Evolutionary conservation across 2,888 invertebrate genomes (phyloP).

Genomic region (Hymenopus coronatus): DNA sequence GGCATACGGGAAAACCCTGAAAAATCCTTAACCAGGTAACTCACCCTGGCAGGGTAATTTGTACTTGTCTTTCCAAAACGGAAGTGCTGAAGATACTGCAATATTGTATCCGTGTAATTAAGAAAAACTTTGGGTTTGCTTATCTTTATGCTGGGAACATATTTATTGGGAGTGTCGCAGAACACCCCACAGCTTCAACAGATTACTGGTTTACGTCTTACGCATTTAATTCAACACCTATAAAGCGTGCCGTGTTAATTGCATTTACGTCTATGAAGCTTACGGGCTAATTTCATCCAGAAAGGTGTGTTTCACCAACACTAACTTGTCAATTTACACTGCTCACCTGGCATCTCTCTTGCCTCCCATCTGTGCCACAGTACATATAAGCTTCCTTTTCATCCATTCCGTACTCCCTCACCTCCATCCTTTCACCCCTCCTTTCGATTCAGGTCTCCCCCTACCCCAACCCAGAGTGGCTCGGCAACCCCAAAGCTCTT

Average conservation of each 20-base stretch:
- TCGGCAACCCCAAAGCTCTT: background rate
- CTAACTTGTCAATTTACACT: background rate
- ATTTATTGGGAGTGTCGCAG: too few relatives aligned
- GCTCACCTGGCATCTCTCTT: background rate
- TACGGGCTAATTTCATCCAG: background rate
- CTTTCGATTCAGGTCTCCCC: background rate
- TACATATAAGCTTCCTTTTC: background rate
- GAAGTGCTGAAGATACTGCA: too few relatives aligned
- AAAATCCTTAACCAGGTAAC: too few relatives aligned
- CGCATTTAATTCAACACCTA: background rate
- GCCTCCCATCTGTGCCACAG: background rate
- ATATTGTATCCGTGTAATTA: too few relatives aligned
- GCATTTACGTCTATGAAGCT: background rate
- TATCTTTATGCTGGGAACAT: too few relatives aligned
- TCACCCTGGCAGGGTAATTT: too few relatives aligned
- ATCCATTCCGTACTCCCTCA: background rate
- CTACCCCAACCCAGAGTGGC: background rate
- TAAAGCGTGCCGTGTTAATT: background rate
- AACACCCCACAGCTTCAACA: too few relatives aligned
- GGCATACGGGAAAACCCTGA: too few relatives aligned
- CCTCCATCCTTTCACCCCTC: background rate
- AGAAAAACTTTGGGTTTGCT: too few relatives aligned
- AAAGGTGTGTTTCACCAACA: background rate
- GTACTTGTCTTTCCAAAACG: too few relatives aligned
- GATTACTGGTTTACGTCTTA: too few relatives aligned